A percentile compares a stretch with the other conserved stretches of the same genome.
phyloP scores from a whole-genome alignment of 2,797 vertebrate species.

The Gymnocypris eckloni region DNA sequence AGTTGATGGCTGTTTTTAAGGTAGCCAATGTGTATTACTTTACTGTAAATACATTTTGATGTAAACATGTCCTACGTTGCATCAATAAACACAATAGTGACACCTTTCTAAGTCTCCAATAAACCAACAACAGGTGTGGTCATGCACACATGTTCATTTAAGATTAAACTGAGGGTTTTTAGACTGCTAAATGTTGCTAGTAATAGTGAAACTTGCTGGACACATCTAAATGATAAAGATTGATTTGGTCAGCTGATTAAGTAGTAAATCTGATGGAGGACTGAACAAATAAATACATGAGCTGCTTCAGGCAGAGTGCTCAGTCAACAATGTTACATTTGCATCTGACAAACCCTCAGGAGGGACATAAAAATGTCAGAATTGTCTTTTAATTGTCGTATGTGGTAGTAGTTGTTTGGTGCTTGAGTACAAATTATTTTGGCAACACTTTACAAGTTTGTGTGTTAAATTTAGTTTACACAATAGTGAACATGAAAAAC shows the following conservation, averaged over 20 bases:
- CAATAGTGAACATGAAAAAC: neutral
- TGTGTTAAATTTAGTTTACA: neutral
- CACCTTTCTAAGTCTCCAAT: neutral
- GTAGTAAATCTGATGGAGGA: neutral
- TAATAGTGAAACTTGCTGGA: neutral
- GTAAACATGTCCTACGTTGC: constrained; percentile 28
- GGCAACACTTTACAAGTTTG: neutral
- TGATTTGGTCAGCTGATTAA: neutral
- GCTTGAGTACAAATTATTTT: neutral
- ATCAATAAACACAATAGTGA: constrained; percentile 50
- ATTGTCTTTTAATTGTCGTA: neutral
- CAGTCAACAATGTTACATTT: neutral
- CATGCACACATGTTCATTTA: neutral
- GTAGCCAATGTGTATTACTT: constrained; percentile 41
- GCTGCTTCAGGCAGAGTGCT: too few relatives aligned
- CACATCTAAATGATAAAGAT: neutral
- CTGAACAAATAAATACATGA: neutral
- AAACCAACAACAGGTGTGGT: neutral
- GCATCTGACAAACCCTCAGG: neutral
- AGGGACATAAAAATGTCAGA: neutral
- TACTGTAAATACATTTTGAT: constrained; percentile 48
- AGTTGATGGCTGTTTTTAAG: constrained; percentile 40
- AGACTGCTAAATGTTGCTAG: neutral
- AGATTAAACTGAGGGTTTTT: neutral
- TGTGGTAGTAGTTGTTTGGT: neutral